phyloP scores from a whole-genome alignment of 2,888 invertebrate genomes.

The Platycheirus albimanus region DNA sequence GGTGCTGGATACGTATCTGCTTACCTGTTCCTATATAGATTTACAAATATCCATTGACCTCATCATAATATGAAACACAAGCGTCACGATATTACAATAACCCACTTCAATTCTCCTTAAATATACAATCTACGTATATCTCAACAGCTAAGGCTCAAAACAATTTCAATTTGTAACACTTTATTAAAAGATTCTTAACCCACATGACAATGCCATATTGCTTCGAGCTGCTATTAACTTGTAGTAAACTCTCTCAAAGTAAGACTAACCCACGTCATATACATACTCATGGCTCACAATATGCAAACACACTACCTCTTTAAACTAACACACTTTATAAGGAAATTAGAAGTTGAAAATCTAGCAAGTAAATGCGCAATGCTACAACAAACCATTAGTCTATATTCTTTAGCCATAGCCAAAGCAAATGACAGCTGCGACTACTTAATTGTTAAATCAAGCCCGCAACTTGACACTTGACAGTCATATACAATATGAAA shows the following conservation, averaged over 20 bases:
- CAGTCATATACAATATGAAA: too few species aligned
- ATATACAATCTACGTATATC: too few species aligned
- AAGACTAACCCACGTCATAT: conserved; percentile 12
- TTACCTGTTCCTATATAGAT: too few species aligned
- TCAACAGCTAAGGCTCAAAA: conserved; percentile 13
- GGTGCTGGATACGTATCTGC: too few species aligned
- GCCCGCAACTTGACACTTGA: conserved; percentile 52
- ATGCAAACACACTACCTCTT: conserved; percentile 15
- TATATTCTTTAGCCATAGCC: too few species aligned
- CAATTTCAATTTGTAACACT: conserved; percentile 65
- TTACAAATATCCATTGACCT: conserved; percentile 4
- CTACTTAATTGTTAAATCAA: conserved; percentile 41
- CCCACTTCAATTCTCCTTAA: conserved; percentile 24
- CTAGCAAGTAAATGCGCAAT: conserved; percentile 32
- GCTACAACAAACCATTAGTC: not conserved
- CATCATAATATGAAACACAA: conserved; percentile 10
- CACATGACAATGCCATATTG: conserved; percentile 54
- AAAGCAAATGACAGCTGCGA: conserved; percentile 53
- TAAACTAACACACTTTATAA: conserved; percentile 25
- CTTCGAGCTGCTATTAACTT: not conserved
- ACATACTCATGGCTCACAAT: not conserved
- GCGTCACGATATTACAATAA: conserved; percentile 34
- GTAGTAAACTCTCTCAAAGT: conserved; percentile 5
- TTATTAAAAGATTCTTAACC: conserved; percentile 65
- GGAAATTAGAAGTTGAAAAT: conserved; percentile 41